Base-by-base conservation (phyloP, 1,140 invertebrate species). In the Cyrtorhinus lividipennis region DNA sequence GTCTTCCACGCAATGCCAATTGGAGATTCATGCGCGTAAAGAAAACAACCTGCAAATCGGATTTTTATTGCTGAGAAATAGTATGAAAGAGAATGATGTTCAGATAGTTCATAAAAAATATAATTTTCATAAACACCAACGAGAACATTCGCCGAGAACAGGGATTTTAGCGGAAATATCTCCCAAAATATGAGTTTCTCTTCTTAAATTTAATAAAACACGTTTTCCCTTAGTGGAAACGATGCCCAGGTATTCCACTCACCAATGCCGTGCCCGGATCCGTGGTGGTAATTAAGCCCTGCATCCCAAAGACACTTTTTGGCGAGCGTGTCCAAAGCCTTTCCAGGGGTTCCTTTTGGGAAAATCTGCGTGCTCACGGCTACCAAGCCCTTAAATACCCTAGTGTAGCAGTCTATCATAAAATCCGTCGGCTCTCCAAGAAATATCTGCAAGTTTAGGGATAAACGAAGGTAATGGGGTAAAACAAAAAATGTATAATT, bases 251-350 rank as follows among this genome's bases (percentile, higher is more conserved):
- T 38, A 38, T 15, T 5, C 20, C 20, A 10, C 48, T 12, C 20
- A 53, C 96, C 96, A 66, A 99, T 88, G 8, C 96, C 95, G 74
- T 99, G 96, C 0, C 95, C 93, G 22, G 96, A 99, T 20, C 96
- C 95, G 75, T 99, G 97, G 0, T 81, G 80, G 76, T 98, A 99
- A 77, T 99, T 91, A 44, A 97, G 73, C 0, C 96, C 97, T n/a
- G 86, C 82, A 65, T 90, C 83, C 95, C 96, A 99, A 0, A 99
- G 77, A 3, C 79, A 76, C 66, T 85, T 84, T n/a, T 95, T 79
- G 0, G 95, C 93, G 56, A 95, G 77, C 0, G 85, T 82, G 75
- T 98, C 94, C 27, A 59, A 59, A 27, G 58, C 27, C 15, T 30
- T 26, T 5, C 58, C 58, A 15, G 24, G 27, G n/a, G 27, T 20